These are phyloP conservation scores for Pristiophorus japonicus DNA, from an alignment of 2,113 vertebrate genomes.

Conservation along the genomic window DNA sequence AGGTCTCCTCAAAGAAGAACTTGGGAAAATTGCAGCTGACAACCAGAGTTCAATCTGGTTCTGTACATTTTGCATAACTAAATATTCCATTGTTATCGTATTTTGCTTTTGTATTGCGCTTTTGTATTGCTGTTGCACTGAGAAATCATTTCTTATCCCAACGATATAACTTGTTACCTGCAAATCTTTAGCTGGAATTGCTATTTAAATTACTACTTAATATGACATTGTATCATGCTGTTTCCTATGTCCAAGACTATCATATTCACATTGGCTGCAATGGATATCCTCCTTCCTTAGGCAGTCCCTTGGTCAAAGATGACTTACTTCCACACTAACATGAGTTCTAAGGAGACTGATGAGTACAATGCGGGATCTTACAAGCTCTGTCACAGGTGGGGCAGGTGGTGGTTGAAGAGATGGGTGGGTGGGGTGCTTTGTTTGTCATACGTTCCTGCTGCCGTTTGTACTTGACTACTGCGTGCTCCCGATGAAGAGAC, in stretches of 20 bases:
- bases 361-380: too few species aligned
- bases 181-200: neutral
- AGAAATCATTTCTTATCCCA: neutral
- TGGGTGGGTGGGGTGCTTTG: too few species aligned
- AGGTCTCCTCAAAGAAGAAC: neutral
- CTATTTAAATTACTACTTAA: neutral
- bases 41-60: neutral
- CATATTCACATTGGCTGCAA: neutral
- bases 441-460: too few species aligned
- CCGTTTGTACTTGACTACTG: too few species aligned
- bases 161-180: neutral
- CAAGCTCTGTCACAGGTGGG: too few species aligned
- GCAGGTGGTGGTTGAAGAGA: too few species aligned
- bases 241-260: neutral
- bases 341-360: too few species aligned
- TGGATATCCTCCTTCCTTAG: too few species aligned
- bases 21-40: neutral
- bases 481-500: too few species aligned
- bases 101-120: neutral
- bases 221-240: neutral
- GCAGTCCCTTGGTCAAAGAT: too few species aligned
- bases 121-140: neutral
- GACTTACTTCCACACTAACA: too few species aligned
- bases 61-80: neutral
- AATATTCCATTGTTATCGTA: neutral